phyloP scores from a whole-genome alignment of 1,140 invertebrate genomes.

The Vanessa tameamea region DNA sequence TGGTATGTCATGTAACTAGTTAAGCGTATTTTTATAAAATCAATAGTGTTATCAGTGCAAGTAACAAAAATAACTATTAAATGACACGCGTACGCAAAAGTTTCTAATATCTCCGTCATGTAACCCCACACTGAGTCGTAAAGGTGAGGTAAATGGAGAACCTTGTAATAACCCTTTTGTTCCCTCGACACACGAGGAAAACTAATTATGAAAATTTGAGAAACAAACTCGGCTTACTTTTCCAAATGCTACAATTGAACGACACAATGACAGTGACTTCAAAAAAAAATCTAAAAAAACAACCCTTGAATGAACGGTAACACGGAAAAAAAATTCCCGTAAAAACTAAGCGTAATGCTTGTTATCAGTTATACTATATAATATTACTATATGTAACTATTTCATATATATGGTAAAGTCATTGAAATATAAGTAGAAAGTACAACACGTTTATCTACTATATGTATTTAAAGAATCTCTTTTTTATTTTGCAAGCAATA shows the following conservation, averaged over 20 bases:
- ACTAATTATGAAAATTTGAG: slow-evolving; percentile 41
- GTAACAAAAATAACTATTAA: slow-evolving; percentile 13
- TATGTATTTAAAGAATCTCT: no score
- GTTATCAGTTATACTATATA: no score
- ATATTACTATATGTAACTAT: no score
- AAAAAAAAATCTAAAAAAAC: not conserved
- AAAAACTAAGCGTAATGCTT: no score
- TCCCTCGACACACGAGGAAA: slow-evolving; percentile 36
- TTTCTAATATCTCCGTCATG: slow-evolving; percentile 35
- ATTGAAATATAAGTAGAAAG: no score
- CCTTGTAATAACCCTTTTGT: slow-evolving; percentile 37
- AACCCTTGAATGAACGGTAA: no score
- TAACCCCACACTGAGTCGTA: slow-evolving; percentile 31
- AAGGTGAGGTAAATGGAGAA: slow-evolving; percentile 31
- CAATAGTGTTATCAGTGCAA: not conserved
- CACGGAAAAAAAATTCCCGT: no score
- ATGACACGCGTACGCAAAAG: slow-evolving; percentile 18
- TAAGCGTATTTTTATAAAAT: no score
- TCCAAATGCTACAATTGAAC: slow-evolving; percentile 13
- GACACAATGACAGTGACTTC: not conserved
- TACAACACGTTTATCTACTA: no score
- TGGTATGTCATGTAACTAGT: no score
- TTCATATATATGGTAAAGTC: no score
- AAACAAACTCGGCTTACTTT: slow-evolving; percentile 17
- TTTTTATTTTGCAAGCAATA: no score